Evolutionary conservation across 2,888 invertebrate species (phyloP), one percentile per base, ranked within the genome.

Genomic region (Tetramorium bicarinatum): DNA sequence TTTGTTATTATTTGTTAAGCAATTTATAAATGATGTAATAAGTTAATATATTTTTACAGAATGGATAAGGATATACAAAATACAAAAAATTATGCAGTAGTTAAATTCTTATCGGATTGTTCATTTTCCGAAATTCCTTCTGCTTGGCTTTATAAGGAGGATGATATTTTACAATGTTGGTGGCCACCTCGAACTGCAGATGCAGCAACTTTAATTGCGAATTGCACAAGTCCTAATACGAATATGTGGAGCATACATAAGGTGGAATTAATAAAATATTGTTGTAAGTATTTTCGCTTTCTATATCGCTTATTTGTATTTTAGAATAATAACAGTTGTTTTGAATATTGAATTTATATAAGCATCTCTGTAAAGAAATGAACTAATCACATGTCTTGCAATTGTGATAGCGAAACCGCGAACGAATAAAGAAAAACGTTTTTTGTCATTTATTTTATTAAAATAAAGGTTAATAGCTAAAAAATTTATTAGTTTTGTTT

Each of bases 41-140:
- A 41, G 41, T 41, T 47, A 0, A 29, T 29, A 29, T 29, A 59
- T 59, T 3, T 56, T 47, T 29, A 49, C 47, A 49, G 38, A 18
- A 67, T 47, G 66, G n/a, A 15, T 8, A 6, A 3, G 4, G 44
- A 67, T 13, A 47, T 15, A n/a, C 44, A 13, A 44, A 9, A 44
- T 11, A 11, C 44, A 44, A 49, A 29, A 3, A 67, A 34, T 9
- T 71, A 71, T 4, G 54, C 54, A 7, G 69, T 71, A 54, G 13
- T 69, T 1, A 54, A 71, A 11, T 71, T 71, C 15, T 0, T 54
- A 0, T 34, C 34, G 13, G 54, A 71, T 71, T 7, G 3, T 8
- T 3, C 69, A 21, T 71, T 29, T 7, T 71, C 69, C 4, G 69
- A 71, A 71, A 71, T 71, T n/a, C 38, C 52, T n/a, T 21, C 52